A percentile compares a stretch with the other conserved stretches of the same genome.
Conservation (phyloP, 1,140 invertebrate species). For the Lepidotrigona ventralis region DNA sequence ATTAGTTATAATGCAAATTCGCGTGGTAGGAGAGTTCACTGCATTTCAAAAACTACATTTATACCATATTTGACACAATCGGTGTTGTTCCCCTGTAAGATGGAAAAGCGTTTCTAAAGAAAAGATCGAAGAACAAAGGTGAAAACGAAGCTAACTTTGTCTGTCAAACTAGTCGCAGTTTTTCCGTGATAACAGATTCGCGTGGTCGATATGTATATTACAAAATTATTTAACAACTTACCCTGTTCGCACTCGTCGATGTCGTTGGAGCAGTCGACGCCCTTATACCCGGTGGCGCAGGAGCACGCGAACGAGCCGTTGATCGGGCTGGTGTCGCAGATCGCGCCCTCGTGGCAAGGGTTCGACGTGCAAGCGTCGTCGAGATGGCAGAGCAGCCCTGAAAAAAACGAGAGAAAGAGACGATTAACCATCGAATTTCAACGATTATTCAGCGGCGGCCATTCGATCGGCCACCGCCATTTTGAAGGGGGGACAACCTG, state of each 20-base stretch:
- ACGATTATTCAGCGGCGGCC: background rate
- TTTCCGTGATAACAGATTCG: too few relatives aligned
- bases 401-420: constrained; percentile 45
- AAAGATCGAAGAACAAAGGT: too few relatives aligned
- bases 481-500: constrained; percentile 17
- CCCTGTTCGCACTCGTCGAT: constrained; percentile 97
- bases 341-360: constrained; percentile 95
- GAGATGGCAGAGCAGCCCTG: constrained; percentile 95
- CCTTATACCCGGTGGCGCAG: constrained; percentile 94
- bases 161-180: too few relatives aligned
- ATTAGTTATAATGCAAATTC: too few relatives aligned
- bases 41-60: too few relatives aligned
- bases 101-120: too few relatives aligned
- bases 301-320: constrained; percentile 96
- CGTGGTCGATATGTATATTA: background rate
- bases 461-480: background rate
- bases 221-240: constrained; percentile 72
- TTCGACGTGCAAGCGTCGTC: constrained; percentile 98
- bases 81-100: too few relatives aligned
- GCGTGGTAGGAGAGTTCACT: too few relatives aligned
- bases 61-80: too few relatives aligned
- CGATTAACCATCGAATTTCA: background rate
- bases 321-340: constrained; percentile 97
- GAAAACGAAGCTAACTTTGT: too few relatives aligned
- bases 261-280: constrained; percentile 94